A percentile compares a stretch with the other conserved stretches of the same genome.
Evolutionary conservation across 2,888 invertebrate genomes (phyloP).

Genomic region (Apodemia zela): DNA sequence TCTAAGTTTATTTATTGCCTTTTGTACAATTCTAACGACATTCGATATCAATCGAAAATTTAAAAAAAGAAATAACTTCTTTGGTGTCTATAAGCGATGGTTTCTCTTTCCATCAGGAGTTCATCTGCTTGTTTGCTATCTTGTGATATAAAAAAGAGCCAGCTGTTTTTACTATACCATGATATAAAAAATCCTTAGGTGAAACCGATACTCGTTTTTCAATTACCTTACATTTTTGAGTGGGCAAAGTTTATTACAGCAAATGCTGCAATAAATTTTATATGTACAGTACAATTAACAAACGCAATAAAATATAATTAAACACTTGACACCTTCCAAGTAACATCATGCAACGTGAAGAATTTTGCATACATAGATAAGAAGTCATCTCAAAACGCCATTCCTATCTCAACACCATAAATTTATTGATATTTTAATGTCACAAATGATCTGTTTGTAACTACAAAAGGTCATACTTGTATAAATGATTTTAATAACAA

Average conservation of each 20-base stretch:
- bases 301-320: conserved; percentile 29
- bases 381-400: conserved; percentile 50
- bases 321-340: conserved; percentile 33
- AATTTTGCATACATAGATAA: conserved; percentile 53
- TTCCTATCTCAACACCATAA: conserved; percentile 71
- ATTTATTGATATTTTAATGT: conserved; percentile 79
- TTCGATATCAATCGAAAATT: conserved; percentile 1
- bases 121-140: too few relatives aligned
- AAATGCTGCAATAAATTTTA: neutral
- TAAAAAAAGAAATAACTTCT: too few relatives aligned
- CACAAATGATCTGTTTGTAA: conserved; percentile 78
- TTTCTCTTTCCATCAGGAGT: too few relatives aligned
- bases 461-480: conserved; percentile 44
- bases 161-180: too few relatives aligned
- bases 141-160: too few relatives aligned
- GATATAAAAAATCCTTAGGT: neutral
- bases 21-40: conserved; percentile 1
- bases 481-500: conserved; percentile 42
- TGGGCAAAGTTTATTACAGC: neutral
- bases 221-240: neutral
- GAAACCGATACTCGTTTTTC: neutral
- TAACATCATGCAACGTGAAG: conserved; percentile 35
- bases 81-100: too few relatives aligned
- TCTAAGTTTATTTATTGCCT: conserved; percentile 42
- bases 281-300: conserved; percentile 18